Evolutionary conservation across 2,888 invertebrate genomes (phyloP), one percentile per base, ranked within the genome.

Genomic region (Lepidocyrtinus sp.): DNA sequence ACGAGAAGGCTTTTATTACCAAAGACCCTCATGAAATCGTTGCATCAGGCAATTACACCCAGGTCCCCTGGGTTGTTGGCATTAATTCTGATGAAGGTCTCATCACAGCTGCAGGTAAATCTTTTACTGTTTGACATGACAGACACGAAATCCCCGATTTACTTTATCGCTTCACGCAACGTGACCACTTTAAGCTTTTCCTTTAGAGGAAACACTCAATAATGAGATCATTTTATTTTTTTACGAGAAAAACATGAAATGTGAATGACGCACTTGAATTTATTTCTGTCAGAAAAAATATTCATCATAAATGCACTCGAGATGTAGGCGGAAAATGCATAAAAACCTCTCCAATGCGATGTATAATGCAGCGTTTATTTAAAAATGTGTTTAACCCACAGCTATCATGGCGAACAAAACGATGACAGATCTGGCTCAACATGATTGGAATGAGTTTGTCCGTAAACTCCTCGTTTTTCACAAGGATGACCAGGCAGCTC

Each of bases 31-130:
- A 87, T 19, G 86, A 89, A 12, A 86, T 90, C 50, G 86, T 91
- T 17, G 85, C 87, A 67, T 84, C 85, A 21, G 90, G 90, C 15
- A 87, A 88, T 17, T 90, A 90, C 65, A 86, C 86, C 2, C 87
- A 88, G 15, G 88, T 91, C 1, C 91, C 91, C 1, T 90, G 90
- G 89, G 89, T 91, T 83, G 87, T 89, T 15, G 90, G 91, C 2
- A 87, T 88, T 0, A 90, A 90, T 7, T 88, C 89, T 0, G 87
- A 89, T 3, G 91, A 91, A 85, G 91, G 91, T 21, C 89, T 90
- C 2, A 88, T 91, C 5, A 88, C 90, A 63, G 89, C 89, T n/a
- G 88, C 87, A 76, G 87, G 89, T 89, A 87, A 45, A 15, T 59
- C n/a, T n/a, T n/a, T n/a, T n/a, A n/a, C n/a, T n/a, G n/a, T n/a